Evolutionary conservation across 2,113 vertebrate species (phyloP).

Genomic region (Mastomys coucha): DNA sequence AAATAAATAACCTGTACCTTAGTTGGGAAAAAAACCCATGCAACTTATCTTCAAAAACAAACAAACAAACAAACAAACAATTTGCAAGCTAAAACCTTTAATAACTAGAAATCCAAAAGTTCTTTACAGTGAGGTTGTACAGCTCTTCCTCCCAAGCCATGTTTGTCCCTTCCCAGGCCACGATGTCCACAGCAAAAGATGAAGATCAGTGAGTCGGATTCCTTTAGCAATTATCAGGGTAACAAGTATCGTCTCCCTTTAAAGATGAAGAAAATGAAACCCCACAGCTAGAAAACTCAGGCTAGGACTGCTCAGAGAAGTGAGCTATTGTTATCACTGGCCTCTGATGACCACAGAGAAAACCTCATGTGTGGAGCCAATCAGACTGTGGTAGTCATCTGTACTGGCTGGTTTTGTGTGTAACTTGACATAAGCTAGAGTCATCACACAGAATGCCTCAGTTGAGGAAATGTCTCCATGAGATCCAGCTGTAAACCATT

Average conservation of each 20-base stretch:
- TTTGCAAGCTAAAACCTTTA: neutral
- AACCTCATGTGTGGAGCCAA: neutral
- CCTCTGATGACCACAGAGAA: too few species aligned
- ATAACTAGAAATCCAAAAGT: neutral
- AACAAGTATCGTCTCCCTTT: neutral
- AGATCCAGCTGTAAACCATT: too few species aligned
- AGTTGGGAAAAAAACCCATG: neutral
- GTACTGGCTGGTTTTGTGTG: too few species aligned
- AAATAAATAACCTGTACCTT: neutral
- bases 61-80: neutral
- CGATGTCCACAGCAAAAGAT: neutral
- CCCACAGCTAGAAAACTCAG: neutral
- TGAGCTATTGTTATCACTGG: neutral
- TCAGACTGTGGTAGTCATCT: neutral
- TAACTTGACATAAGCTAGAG: too few species aligned
- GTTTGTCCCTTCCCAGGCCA: neutral
- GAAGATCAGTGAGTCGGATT: neutral
- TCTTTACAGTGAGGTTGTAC: neutral
- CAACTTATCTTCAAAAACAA: neutral
- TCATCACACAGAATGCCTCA: too few species aligned
- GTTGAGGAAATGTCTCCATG: too few species aligned
- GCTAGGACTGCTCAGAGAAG: neutral
- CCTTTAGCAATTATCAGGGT: neutral
- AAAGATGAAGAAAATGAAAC: neutral
- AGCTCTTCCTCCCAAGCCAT: neutral